Evolutionary conservation across 2,797 vertebrate genomes (phyloP).

Genomic region (Bufotes viridis): DNA sequence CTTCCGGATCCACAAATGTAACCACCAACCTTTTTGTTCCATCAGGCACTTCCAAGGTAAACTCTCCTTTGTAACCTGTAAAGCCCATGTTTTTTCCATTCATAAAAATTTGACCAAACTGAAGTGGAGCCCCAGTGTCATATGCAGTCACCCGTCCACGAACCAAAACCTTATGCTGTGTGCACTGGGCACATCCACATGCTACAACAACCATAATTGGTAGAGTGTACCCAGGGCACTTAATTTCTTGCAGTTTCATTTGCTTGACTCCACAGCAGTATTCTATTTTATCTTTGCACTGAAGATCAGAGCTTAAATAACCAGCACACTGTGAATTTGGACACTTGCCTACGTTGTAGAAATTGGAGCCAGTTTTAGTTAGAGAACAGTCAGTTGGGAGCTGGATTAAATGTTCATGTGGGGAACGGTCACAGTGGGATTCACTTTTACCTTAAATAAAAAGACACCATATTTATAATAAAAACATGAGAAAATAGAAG

Average conservation of each 20-base stretch:
- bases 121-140: slow-evolving; percentile 85
- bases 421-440: slow-evolving; percentile 81
- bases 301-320: slow-evolving; percentile 71
- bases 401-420: slow-evolving; percentile 82
- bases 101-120: slow-evolving; percentile 89
- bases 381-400: slow-evolving; percentile 86
- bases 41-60: slow-evolving; percentile 86
- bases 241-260: slow-evolving; percentile 80
- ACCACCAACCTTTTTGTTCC: slow-evolving; percentile 86
- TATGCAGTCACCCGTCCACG: slow-evolving; percentile 85
- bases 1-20: slow-evolving; percentile 86
- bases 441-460: slow-evolving; percentile 78
- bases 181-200: slow-evolving; percentile 87
- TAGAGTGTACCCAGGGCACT: slow-evolving; percentile 81
- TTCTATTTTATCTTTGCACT: slow-evolving; percentile 77
- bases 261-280: slow-evolving; percentile 85
- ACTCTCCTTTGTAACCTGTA: slow-evolving; percentile 91
- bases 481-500: too few relatives aligned
- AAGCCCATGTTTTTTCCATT: slow-evolving; percentile 86
- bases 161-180: slow-evolving; percentile 82
- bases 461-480: not conserved
- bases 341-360: slow-evolving; percentile 88
- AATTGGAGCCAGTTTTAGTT: slow-evolving; percentile 76
- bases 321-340: slow-evolving; percentile 80
- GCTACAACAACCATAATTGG: slow-evolving; percentile 84